These are phyloP conservation scores for Ceraclea dissimilis DNA, from an alignment of 2,888 invertebrate genomes.

Conservation along the genomic window DNA sequence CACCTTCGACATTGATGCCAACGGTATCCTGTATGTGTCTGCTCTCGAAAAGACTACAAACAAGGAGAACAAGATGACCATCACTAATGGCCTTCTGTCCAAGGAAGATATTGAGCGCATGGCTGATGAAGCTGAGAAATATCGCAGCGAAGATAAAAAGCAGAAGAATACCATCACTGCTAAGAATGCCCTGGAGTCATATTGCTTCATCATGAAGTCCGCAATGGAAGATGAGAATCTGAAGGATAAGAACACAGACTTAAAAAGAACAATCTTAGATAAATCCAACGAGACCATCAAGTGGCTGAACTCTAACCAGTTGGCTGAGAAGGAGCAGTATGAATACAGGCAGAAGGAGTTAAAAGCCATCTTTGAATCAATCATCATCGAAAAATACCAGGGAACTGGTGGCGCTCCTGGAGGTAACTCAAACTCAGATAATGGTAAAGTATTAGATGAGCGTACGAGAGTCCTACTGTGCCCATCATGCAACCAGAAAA, in stretches of 20 bases:
- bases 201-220: slow-evolving; percentile 93
- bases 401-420: slow-evolving; percentile 65
- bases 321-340: slow-evolving; percentile 91
- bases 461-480: no score
- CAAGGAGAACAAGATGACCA: slow-evolving; percentile 85
- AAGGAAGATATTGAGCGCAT: slow-evolving; percentile 92
- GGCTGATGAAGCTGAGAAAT: slow-evolving; percentile 91
- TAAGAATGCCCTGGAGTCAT: slow-evolving; percentile 81
- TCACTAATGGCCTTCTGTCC: slow-evolving; percentile 82
- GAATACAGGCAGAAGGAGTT: slow-evolving; percentile 93
- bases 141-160: slow-evolving; percentile 77
- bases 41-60: slow-evolving; percentile 90
- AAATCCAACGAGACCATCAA: slow-evolving; percentile 86
- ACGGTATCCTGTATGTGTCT: slow-evolving; percentile 93
- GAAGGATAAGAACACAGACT: slow-evolving; percentile 80
- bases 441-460: no score
- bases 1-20: slow-evolving; percentile 85
- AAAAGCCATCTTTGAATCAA: slow-evolving; percentile 86
- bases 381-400: slow-evolving; percentile 91
- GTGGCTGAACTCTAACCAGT: slow-evolving; percentile 75
- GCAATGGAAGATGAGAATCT: slow-evolving; percentile 92
- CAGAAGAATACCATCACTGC: slow-evolving; percentile 76
- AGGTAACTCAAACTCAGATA: no score
- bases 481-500: neutral
- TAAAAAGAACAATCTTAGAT: slow-evolving; percentile 69